Evolutionary conservation across 1,140 invertebrate species (phyloP).

Genomic region (Drosophila lacertosa): DNA sequence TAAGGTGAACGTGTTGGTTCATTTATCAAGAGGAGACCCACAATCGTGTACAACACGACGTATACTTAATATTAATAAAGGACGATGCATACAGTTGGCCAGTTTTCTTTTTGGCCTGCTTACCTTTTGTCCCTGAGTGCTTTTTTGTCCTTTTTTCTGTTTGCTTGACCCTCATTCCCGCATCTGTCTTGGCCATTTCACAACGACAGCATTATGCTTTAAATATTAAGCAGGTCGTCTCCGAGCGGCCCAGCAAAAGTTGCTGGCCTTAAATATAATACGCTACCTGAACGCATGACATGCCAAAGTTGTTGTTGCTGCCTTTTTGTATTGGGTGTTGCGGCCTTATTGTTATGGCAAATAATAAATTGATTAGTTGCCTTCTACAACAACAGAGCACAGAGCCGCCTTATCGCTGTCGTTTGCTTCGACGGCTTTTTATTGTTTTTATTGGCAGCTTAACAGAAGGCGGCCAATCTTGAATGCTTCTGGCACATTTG

Average conservation of each 20-base stretch:
- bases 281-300: constrained; percentile 36
- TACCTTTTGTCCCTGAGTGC: constrained; percentile 20
- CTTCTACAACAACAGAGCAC: constrained; percentile 1
- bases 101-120: constrained; percentile 12
- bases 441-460: constrained; percentile 61
- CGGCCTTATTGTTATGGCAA: constrained; percentile 66
- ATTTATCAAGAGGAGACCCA: constrained; percentile 2
- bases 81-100: constrained; percentile 7
- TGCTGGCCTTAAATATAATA: constrained; percentile 41
- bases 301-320: constrained; percentile 43
- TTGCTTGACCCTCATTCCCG: background rate
- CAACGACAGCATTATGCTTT: constrained; percentile 57
- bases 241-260: background rate
- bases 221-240: constrained; percentile 54
- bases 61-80: constrained; percentile 45
- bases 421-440: constrained; percentile 52
- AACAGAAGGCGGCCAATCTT: background rate
- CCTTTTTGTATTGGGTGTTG: no score
- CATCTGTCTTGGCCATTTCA: constrained; percentile 11
- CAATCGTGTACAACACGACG: constrained; percentile 15
- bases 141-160: constrained; percentile 5
- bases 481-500: constrained; percentile 26
- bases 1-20: constrained; percentile 3
- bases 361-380: constrained; percentile 78
- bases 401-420: constrained; percentile 40